Evolutionary conservation across 2,113 vertebrate species (phyloP), one percentile per base, ranked within the genome.

Genomic region (Casuarius casuarius): DNA sequence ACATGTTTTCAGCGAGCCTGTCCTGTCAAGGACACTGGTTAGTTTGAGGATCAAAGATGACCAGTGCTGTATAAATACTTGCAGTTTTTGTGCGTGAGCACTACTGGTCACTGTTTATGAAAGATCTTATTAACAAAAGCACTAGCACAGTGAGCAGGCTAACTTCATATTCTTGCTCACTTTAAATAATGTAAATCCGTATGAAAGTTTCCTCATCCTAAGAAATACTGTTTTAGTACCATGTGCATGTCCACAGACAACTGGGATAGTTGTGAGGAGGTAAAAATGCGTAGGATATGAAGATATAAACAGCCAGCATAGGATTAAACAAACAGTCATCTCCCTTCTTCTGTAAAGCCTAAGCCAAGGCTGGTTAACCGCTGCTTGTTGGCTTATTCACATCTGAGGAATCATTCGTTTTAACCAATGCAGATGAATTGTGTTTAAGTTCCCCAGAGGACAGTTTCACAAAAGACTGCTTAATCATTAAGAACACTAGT

Each of bases 311-410:
- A 92, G 63, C 76, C 61, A 65, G 52, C 71, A 52, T 74, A 78
- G 87, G 89, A 96, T 92, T 92, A 97, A 95, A 94, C 92, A 95
- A 97, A 94, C 59, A 38, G 85, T 93, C 18, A 15, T 75, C 51
- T 80, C 65, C 61, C 42, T 73, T 95, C 87, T 97, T 93, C 79
- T 89, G 40, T 38, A 31, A 51, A 71, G 31, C 91, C 92, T 96
- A 81, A 95, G 81, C 92, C 85, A 92, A 86, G 93, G 59, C 77
- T 96, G 87, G 88, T 92, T 97, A 90, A 84, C 89, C 70, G 38
- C 95, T 97, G 84, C 52, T 78, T 29, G n/a, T 76, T 88, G 88
- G 70, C 28, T 79, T 33, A 52, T 49, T 96, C 31, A 8, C 89
- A 23, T 92, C 11, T 79, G 83, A 92, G 89, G 84, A 91, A 35